phyloP scores from a whole-genome alignment of 2,888 invertebrate genomes.

The Hyppa rectilinea region DNA sequence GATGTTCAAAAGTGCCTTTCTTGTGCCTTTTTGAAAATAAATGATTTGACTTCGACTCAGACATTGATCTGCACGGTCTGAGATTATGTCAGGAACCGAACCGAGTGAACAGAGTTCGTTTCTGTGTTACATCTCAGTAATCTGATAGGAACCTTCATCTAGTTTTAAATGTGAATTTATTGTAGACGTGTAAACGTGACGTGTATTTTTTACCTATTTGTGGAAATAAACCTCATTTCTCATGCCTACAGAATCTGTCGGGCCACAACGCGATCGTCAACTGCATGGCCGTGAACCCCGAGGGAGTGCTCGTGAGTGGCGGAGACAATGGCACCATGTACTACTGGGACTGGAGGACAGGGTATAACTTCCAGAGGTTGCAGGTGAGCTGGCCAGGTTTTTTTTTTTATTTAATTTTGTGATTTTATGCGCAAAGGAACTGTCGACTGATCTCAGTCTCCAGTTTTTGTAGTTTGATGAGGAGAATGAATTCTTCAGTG shows the following conservation, averaged over 20 bases:
- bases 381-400: constrained; percentile 87
- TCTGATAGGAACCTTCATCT: not conserved
- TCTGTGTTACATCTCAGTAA: not conserved
- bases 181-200: not conserved
- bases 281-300: constrained; percentile 98
- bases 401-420: too few relatives aligned
- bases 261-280: constrained; percentile 99
- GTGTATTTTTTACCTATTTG: not conserved
- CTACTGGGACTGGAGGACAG: constrained; percentile 99
- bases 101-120: too few relatives aligned
- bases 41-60: too few relatives aligned
- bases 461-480: too few relatives aligned
- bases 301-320: constrained; percentile 99
- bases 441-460: too few relatives aligned
- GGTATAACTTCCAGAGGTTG: constrained; percentile 99
- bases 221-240: not conserved
- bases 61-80: not conserved
- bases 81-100: not conserved
- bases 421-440: too few relatives aligned
- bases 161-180: not conserved
- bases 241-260: constrained; percentile 94
- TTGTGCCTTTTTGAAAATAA: too few relatives aligned
- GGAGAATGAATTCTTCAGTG: too few relatives aligned
- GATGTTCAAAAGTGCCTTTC: too few relatives aligned
- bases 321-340: constrained; percentile 99